These are phyloP conservation scores for Malthinus flaveolus DNA, from an alignment of 2,888 invertebrate species.

Conservation along the genomic window DNA sequence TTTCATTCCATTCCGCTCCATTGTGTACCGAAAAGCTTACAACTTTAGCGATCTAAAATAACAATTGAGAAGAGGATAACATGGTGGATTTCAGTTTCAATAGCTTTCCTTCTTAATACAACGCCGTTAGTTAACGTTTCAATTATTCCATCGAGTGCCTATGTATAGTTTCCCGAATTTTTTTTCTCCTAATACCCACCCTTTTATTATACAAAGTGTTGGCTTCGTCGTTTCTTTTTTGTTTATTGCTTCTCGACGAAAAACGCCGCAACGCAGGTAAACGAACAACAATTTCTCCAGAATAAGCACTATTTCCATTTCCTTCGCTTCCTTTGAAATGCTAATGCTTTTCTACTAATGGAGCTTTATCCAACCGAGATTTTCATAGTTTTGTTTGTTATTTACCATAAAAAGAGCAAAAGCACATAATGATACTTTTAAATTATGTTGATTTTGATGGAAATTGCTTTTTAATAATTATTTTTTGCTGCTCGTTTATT, in stretches of 20 bases:
- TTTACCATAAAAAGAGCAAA: conserved; percentile 1
- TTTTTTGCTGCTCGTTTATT: neutral
- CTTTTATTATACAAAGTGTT: conserved; percentile 23
- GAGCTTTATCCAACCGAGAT: conserved; percentile 14
- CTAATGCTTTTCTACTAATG: conserved; percentile 14
- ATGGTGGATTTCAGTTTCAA: conserved; percentile 38
- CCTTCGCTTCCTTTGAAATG: conserved; percentile 13
- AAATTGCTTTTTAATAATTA: neutral
- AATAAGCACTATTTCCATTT: conserved; percentile 19
- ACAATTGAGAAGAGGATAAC: conserved; percentile 35
- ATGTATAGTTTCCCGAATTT: conserved; percentile 24
- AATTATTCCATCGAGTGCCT: conserved; percentile 33
- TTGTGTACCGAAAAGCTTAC: conserved; percentile 39
- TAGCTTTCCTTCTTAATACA: conserved; percentile 29
- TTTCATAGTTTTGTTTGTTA: conserved; percentile 14
- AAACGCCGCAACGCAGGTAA: conserved; percentile 9
- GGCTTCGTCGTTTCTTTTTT: conserved; percentile 12
- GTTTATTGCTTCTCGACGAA: conserved; percentile 15
- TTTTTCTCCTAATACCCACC: conserved; percentile 12
- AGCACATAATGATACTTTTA: too few species aligned
- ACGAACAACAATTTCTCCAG: conserved; percentile 8
- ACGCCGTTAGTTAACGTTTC: conserved; percentile 41
- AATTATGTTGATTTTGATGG: neutral
- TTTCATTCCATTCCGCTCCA: conserved; percentile 35
- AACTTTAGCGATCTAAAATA: conserved; percentile 33